Evolutionary conservation across 2,797 vertebrate genomes (phyloP).

Genomic region (Sphaeramia orbicularis): DNA sequence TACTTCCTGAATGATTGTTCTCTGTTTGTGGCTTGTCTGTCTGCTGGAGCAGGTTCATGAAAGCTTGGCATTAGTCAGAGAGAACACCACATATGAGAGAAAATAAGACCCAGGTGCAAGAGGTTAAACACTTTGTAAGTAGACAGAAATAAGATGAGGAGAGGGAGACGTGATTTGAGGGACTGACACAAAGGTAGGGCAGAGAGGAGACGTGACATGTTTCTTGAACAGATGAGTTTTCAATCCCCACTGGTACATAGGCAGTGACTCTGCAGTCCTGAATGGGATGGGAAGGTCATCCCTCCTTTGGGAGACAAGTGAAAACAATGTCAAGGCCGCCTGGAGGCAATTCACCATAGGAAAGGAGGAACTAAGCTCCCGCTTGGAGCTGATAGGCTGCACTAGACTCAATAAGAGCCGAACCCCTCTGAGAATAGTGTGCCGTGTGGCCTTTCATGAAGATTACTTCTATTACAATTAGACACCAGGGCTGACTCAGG

Average conservation of each 20-base stretch:
- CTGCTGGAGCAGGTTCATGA: not conserved
- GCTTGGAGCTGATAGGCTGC: constrained; percentile 56
- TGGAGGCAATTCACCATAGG: constrained; percentile 51
- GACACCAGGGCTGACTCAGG: constrained; percentile 24
- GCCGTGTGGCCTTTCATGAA: constrained; percentile 52
- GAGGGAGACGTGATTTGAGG: constrained; percentile 27
- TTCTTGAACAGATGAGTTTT: constrained; percentile 56
- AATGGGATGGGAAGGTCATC: constrained; percentile 66
- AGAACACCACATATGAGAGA: constrained; percentile 18
- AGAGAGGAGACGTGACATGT: constrained; percentile 51
- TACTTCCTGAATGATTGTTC: not conserved
- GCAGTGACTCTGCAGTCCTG: constrained; percentile 50
- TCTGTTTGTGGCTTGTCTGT: not conserved
- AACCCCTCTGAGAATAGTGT: constrained; percentile 34
- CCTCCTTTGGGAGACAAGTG: constrained; percentile 52
- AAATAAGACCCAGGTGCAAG: constrained; percentile 16
- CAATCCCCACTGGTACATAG: constrained; percentile 34
- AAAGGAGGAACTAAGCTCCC: constrained; percentile 47
- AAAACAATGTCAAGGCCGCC: constrained; percentile 53
- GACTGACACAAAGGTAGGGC: constrained; percentile 20
- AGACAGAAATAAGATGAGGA: constrained; percentile 23
- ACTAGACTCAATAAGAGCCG: constrained; percentile 35
- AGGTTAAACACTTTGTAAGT: constrained; percentile 44
- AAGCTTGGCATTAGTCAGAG: too few relatives aligned
- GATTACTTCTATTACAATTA: constrained; percentile 53